Evolutionary conservation across 1,140 invertebrate genomes (phyloP).

Genomic region (Heliconius melpomene): DNA sequence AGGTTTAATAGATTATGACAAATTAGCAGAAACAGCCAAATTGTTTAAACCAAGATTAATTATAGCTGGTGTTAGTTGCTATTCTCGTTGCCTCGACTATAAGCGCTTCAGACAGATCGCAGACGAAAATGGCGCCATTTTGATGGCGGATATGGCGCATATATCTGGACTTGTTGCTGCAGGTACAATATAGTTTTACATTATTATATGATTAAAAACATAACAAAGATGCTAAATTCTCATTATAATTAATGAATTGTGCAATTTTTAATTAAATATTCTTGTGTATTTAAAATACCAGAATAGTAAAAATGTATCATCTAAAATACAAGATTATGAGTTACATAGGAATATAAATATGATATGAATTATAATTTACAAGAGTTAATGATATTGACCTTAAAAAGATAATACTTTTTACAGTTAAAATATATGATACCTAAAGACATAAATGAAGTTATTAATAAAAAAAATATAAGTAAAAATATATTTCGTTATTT

Average conservation of each 20-base stretch:
- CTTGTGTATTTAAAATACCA: no score
- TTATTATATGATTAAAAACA: not conserved
- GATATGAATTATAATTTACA: no score
- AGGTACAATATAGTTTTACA: slow-evolving; percentile 59
- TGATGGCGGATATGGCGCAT: slow-evolving; percentile 98
- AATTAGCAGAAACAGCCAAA: slow-evolving; percentile 89
- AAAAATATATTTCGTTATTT: not conserved
- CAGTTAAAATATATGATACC: no score
- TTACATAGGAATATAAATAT: no score
- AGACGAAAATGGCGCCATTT: slow-evolving; percentile 90
- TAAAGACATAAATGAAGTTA: no score
- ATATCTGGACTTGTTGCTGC: slow-evolving; percentile 95
- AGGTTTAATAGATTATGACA: slow-evolving; percentile 97
- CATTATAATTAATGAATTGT: no score
- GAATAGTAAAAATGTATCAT: no score
- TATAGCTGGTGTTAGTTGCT: slow-evolving; percentile 96
- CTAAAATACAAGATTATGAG: no score
- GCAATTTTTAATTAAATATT: no score
- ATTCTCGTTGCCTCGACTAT: slow-evolving; percentile 92
- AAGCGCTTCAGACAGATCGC: slow-evolving; percentile 94
- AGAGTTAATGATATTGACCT: no score
- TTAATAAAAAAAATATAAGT: not conserved
- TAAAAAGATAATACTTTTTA: no score
- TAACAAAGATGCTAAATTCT: not conserved
- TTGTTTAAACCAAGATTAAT: slow-evolving; percentile 97